Evolutionary conservation across 1,140 invertebrate genomes (phyloP).

Genomic region (Daktulosphaira vitifoliae): DNA sequence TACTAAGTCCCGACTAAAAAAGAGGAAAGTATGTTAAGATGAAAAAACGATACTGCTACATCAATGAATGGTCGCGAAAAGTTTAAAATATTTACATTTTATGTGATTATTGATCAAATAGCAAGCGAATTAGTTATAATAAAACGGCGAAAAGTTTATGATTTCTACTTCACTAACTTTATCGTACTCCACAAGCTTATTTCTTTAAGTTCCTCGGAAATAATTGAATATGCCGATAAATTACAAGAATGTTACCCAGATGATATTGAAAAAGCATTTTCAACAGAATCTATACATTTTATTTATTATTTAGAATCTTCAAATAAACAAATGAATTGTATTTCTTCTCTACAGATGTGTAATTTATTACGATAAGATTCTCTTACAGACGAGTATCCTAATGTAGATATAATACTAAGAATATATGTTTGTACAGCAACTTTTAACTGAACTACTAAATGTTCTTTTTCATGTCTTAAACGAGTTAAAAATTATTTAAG

Average conservation of each 20-base stretch:
- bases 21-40: background rate
- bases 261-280: constrained; percentile 16
- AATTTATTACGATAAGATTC: too few species aligned
- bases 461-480: too few species aligned
- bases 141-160: background rate
- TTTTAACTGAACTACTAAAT: too few species aligned
- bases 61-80: background rate
- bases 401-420: too few species aligned
- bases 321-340: background rate
- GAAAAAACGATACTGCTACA: background rate
- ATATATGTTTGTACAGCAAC: too few species aligned
- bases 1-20: background rate
- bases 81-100: constrained; percentile 7
- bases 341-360: background rate
- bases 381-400: too few species aligned
- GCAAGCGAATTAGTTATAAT: background rate
- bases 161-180: background rate
- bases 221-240: too few species aligned
- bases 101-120: constrained; percentile 5
- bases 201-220: background rate
- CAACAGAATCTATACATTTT: constrained; percentile 15
- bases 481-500: too few species aligned
- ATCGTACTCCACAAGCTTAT: background rate
- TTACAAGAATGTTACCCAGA: constrained; percentile 4
- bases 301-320: constrained; percentile 13